Evolutionary conservation across 2,888 invertebrate genomes (phyloP).

Genomic region (Harpalus rufipes): DNA sequence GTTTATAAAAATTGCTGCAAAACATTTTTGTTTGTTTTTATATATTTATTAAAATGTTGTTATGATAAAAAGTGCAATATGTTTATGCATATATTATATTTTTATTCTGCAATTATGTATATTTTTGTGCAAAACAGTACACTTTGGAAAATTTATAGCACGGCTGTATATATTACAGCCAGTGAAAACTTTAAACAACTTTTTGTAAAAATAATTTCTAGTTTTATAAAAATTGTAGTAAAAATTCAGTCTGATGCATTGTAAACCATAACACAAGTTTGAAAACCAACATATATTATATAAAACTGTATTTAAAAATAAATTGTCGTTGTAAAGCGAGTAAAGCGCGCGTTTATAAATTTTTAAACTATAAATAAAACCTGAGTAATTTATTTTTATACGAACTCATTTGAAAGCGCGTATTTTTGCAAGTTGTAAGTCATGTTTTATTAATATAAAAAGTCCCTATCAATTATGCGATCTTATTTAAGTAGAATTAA

Average conservation of each 20-base stretch:
- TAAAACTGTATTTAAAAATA: too few relatives aligned
- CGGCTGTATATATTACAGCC: too few relatives aligned
- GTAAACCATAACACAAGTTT: too few relatives aligned
- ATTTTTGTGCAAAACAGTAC: background rate
- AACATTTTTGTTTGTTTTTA: background rate
- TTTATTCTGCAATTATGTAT: background rate
- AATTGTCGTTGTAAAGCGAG: too few relatives aligned
- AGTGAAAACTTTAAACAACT: too few relatives aligned
- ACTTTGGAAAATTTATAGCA: background rate
- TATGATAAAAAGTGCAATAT: background rate
- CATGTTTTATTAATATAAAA: slow-evolving; percentile 48
- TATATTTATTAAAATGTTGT: background rate
- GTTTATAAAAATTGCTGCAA: background rate
- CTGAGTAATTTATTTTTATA: too few relatives aligned
- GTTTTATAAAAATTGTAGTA: background rate
- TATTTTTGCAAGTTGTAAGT: background rate
- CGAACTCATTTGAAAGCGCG: background rate
- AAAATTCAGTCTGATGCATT: background rate
- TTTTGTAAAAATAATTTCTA: background rate
- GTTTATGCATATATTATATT: slow-evolving; percentile 1
- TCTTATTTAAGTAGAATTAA: slow-evolving; percentile 50
- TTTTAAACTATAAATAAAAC: background rate
- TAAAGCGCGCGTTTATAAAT: too few relatives aligned
- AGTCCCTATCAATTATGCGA: slow-evolving; percentile 46
- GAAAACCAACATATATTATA: too few relatives aligned